Conservation (phyloP, 2,888 invertebrate genomes). For the Siphlonurus alternatus region DNA sequence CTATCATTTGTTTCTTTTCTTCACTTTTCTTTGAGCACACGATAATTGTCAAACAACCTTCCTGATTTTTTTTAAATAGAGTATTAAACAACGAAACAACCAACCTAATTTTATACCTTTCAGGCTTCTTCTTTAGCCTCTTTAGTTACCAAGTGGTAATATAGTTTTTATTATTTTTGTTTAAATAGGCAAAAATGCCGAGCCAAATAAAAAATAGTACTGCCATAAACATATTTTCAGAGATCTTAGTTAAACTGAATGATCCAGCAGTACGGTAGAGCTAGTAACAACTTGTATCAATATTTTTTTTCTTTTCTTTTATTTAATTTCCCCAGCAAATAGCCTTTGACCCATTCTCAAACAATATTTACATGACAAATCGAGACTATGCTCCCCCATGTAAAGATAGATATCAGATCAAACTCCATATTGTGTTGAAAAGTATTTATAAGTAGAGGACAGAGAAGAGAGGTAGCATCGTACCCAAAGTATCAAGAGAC, state of each 20-base stretch:
- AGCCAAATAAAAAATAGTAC: neutral
- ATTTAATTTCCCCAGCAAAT: neutral
- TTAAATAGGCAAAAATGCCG: neutral
- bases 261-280: neutral
- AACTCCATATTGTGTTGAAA: no score
- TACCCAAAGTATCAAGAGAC: no score
- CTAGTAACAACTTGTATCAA: neutral
- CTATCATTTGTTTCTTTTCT: neutral
- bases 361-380: neutral
- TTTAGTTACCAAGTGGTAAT: neutral
- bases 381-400: no score
- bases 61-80: no score
- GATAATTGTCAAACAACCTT: no score
- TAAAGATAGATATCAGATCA: no score
- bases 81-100: neutral
- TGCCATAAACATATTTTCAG: neutral
- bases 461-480: no score
- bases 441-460: no score
- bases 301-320: neutral
- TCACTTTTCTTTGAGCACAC: neutral
- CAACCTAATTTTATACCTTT: neutral
- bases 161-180: neutral
- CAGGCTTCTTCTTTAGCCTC: neutral
- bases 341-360: neutral
- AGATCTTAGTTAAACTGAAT: neutral